Evolutionary conservation across 2,113 vertebrate species (phyloP).

Genomic region (Hepsetus odoe): DNA sequence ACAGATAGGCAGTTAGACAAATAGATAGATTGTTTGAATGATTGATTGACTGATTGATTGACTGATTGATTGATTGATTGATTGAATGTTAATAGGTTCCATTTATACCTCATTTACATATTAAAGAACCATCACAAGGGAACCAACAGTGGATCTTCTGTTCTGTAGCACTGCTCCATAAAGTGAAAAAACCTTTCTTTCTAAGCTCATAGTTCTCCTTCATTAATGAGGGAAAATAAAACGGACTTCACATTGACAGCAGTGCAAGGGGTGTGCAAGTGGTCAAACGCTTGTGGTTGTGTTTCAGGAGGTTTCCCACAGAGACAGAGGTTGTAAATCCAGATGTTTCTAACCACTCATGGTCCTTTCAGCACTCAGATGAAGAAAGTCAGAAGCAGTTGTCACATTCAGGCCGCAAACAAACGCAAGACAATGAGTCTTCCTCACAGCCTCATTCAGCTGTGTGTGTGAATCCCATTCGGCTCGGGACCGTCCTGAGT

Average conservation of each 20-base stretch:
- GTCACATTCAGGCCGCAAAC: slow-evolving; percentile 43
- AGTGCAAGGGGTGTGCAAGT: background rate
- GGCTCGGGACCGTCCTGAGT: background rate
- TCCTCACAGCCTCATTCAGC: background rate
- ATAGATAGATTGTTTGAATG: background rate
- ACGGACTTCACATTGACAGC: no score
- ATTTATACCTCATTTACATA: no score
- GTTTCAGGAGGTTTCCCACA: background rate
- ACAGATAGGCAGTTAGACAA: background rate
- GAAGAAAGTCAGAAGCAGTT: slow-evolving; percentile 46
- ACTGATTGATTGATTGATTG: no score
- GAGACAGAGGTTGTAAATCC: background rate
- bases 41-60: background rate
- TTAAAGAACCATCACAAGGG: no score
- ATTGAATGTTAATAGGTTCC: no score
- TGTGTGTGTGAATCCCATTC: background rate
- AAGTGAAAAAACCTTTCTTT: no score
- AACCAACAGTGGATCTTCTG: no score
- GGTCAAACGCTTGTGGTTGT: slow-evolving; percentile 15
- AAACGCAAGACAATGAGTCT: background rate
- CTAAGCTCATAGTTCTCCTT: no score
- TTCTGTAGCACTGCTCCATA: no score
- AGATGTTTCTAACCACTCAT: slow-evolving; percentile 3
- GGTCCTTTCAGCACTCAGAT: slow-evolving; percentile 10
- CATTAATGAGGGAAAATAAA: no score